Evolutionary conservation across 35 echinoderm and acorn worm genomes (phyloP), one percentile per base, ranked within the genome.

Genomic region (Ptychodera flava): DNA sequence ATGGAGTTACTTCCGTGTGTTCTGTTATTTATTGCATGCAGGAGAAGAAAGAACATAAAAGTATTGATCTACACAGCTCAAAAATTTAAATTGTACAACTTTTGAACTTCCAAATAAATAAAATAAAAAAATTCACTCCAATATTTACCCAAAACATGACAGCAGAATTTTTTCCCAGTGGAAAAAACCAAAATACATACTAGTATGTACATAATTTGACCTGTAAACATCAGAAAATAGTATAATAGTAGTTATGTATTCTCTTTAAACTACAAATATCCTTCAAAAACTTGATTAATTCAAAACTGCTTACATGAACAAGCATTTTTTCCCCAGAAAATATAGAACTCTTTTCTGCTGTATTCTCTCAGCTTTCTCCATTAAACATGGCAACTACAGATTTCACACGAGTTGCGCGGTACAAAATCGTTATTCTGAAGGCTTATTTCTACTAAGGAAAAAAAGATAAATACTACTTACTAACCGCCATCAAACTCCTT

Each of bases 21-120:
- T n/a, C n/a, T n/a, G n/a, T n/a, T n/a, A n/a, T n/a, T 64, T 64
- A 64, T 64, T 64, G 45, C 45, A 64, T 64, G 45, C 45, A 64
- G 45, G 45, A n/a, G n/a, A n/a, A n/a, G n/a, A n/a, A n/a, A n/a
- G n/a, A n/a, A n/a, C n/a, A n/a, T n/a, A n/a, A n/a, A n/a, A n/a
- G n/a, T n/a, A n/a, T n/a, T n/a, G n/a, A n/a, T n/a, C n/a, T n/a
- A n/a, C n/a, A n/a, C n/a, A n/a, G n/a, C n/a, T n/a, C n/a, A n/a
- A n/a, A n/a, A n/a, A n/a, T n/a, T n/a, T n/a, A n/a, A n/a, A n/a
- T n/a, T 64, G 45, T 64, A 64, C 45, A 64, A 22, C 45, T 64
- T 22, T 64, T 64, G 6, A 64, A 64, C 45, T 64, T 64, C 45
- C 22, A 64, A 64, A 64, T 64, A 64, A 64, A 64, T 64, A 64